phyloP scores from a whole-genome alignment of 2,113 vertebrate species.

The Nesoenas mayeri region DNA sequence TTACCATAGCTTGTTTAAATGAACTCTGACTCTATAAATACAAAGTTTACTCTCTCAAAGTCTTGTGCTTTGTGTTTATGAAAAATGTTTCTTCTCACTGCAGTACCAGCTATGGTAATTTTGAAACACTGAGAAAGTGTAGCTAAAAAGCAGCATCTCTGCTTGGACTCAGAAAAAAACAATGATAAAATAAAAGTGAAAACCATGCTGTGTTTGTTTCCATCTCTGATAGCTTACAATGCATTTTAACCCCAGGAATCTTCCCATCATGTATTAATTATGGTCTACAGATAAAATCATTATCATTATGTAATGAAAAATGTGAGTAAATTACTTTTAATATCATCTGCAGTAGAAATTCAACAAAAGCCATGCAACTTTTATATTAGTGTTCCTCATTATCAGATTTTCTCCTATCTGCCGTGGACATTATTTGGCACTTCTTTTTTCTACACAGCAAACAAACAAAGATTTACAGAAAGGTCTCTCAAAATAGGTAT shows the following conservation, averaged over 20 bases:
- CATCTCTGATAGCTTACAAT: slow-evolving; percentile 30
- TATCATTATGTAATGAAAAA: slow-evolving; percentile 65
- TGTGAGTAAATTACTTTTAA: slow-evolving; percentile 53
- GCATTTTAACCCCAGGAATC: slow-evolving; percentile 61
- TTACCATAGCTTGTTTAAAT: background rate
- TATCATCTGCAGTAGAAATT: slow-evolving; percentile 18
- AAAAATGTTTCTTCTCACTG: background rate
- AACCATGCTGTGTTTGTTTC: slow-evolving; percentile 29
- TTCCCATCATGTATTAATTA: slow-evolving; percentile 69
- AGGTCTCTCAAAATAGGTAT: background rate
- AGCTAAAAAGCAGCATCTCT: slow-evolving; percentile 1
- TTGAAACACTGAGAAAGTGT: background rate
- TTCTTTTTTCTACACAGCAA: background rate
- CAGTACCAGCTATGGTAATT: background rate
- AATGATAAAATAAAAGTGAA: background rate
- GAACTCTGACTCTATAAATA: background rate
- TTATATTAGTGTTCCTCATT: slow-evolving; percentile 33
- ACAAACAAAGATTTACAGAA: slow-evolving; percentile 9
- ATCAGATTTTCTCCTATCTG: slow-evolving; percentile 32
- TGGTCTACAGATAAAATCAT: slow-evolving; percentile 56
- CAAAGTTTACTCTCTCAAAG: background rate
- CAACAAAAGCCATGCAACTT: slow-evolving; percentile 54
- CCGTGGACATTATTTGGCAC: slow-evolving; percentile 26
- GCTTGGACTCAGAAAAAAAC: background rate
- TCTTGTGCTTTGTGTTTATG: background rate